Evolutionary conservation across 2,888 invertebrate species (phyloP).

Genomic region (Drosophila falleni): DNA sequence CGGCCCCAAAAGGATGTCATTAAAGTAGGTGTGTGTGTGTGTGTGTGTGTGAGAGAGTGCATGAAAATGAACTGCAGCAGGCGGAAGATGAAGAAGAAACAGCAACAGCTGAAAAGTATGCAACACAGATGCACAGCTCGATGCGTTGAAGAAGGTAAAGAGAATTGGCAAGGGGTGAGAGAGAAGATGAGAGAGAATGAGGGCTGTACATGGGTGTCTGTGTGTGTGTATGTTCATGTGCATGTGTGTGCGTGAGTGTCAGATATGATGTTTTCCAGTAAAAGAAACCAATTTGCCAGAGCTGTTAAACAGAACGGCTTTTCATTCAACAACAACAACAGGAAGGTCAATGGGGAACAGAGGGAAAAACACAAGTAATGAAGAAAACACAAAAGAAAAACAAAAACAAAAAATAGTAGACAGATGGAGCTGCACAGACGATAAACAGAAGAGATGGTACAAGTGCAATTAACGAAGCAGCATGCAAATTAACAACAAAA

Average conservation of each 20-base stretch:
- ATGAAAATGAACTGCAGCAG: constrained; percentile 71
- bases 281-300: constrained; percentile 77
- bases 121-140: constrained; percentile 63
- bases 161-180: neutral
- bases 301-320: constrained; percentile 67
- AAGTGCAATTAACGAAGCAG: constrained; percentile 55
- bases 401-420: neutral
- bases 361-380: constrained; percentile 19
- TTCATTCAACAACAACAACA: constrained; percentile 48
- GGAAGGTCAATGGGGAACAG: constrained; percentile 47
- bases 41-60: constrained; percentile 27
- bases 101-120: constrained; percentile 44
- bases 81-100: constrained; percentile 4
- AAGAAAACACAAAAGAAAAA: neutral
- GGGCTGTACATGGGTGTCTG: neutral
- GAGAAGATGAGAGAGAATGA: neutral
- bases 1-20: constrained; percentile 68
- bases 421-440: neutral
- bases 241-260: constrained; percentile 17
- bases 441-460: constrained; percentile 26
- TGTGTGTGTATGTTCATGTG: neutral
- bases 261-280: constrained; percentile 59
- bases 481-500: constrained; percentile 36
- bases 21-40: constrained; percentile 51
- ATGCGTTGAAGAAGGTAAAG: constrained; percentile 36